Base-by-base conservation (phyloP, 1,140 invertebrate species). In the Diabrotica undecimpunctata region DNA sequence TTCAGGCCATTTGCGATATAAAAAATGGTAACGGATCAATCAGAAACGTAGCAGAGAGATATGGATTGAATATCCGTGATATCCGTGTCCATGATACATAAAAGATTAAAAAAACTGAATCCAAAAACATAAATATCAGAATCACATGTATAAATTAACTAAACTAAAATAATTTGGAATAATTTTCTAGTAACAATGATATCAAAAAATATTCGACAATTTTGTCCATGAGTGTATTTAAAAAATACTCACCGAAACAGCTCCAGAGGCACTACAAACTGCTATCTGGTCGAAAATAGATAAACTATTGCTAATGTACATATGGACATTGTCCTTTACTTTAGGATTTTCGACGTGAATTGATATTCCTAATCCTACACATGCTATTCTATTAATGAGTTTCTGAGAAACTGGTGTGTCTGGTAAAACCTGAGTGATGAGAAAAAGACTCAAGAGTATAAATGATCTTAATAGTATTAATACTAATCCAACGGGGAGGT, bases 271-370 rank as follows among this genome's bases (percentile, higher is more conserved):
- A 63, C 88, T 79, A 69, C 87, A 83, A 7, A 89, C 81, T 12
- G 87, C 87, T 51, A 91, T 78, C 65, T 89, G 86, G 79, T 92
- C 90, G 69, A 91, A 82, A 65, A 84, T 82, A 11, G 88, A 87
- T 25, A 89, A 82, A 76, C 88, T 86, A 78, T 92, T 92, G 8
- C 86, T 81, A 25, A 91, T 83, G 67, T 90, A 78, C 37, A 90
- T 79, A 79, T 85, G 84, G 68, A 83, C 84, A 54, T 82, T 80
- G n/a, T 83, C 83, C 67, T 81, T 79, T 52, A 81, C 82, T 37
- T 85, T 83, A 64, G 79, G 78, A 64, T 84, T 77, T 73, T 88
- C 86, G 65, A 86, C 81, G 66, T 83, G 82, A 6, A 90, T 82
- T 65, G 86, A 83, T 77, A 87, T 78, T 66, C 88, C 83, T 71